A percentile compares a stretch with the other conserved stretches of the same genome.
These are phyloP conservation scores for Oegoconia quadripuncta DNA, from an alignment of 2,888 invertebrate species.

Conservation along the genomic window DNA sequence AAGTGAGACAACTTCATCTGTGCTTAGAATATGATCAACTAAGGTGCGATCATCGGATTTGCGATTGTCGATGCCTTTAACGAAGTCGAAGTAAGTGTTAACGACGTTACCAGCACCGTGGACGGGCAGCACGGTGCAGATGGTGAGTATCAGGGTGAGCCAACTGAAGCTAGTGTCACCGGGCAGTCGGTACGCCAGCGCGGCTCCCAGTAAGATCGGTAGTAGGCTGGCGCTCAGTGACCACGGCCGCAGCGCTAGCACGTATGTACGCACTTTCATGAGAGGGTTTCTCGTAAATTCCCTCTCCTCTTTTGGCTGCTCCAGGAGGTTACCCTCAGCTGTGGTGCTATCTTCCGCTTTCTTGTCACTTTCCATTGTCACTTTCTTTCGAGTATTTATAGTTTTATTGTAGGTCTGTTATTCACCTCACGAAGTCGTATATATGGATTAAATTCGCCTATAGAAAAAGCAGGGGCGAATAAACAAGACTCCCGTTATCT, in stretches of 20 bases:
- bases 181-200: conserved; percentile 90
- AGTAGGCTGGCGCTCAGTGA: conserved; percentile 94
- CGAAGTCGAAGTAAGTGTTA: conserved; percentile 97
- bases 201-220: conserved; percentile 94
- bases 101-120: conserved; percentile 98
- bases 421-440: too few relatives aligned
- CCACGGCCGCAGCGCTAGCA: conserved; percentile 95
- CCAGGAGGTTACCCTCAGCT: conserved; percentile 65
- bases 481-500: too few relatives aligned
- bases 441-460: too few relatives aligned
- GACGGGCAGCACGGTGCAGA: conserved; percentile 92
- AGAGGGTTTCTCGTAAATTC: conserved; percentile 73
- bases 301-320: conserved; percentile 62
- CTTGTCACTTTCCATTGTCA: conserved; percentile 41
- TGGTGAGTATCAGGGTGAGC: conserved; percentile 87
- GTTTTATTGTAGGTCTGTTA: too few relatives aligned
- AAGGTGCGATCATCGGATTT: conserved; percentile 96
- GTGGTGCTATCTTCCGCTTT: conserved; percentile 49
- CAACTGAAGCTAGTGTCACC: conserved; percentile 88
- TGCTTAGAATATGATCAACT: conserved; percentile 91
- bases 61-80: conserved; percentile 94
- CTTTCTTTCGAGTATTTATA: too few relatives aligned
- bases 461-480: too few relatives aligned
- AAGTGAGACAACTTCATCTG: conserved; percentile 88
- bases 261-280: conserved; percentile 93